Evolutionary conservation across 2,888 invertebrate genomes (phyloP), one percentile per base, ranked within the genome.

Genomic region (Harpagoxenus sublaevis): DNA sequence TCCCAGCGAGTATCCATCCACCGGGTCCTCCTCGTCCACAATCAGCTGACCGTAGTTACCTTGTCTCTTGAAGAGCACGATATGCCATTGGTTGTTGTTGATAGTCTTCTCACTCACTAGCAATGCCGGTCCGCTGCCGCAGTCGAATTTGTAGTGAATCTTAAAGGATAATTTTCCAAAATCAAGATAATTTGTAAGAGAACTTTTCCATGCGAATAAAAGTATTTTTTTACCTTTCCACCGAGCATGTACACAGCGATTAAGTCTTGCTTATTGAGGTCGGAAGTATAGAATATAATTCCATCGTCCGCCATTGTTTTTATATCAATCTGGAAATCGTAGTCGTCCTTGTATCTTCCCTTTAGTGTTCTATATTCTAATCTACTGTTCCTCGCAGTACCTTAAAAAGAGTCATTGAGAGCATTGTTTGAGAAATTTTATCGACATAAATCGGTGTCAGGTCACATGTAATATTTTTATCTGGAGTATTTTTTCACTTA

Each of bases 41-140:
- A 96, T 95, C 62, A 98, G 94, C 90, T 96, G 96, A 10, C 98
- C 98, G 84, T 96, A 96, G 0, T 96, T 96, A 2, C 95, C 96
- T 55, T 96, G 96, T 51, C 98, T 96, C 31, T 96, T 96, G 91
- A 98, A 96, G 15, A 96, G 96, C 0, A 97, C 96, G 0, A 96
- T 96, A 94, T 99, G 98, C 98, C 98, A 99, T 71, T 96, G 95
- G 0, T 97, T 97, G 93, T 98, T 98, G 92, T 97, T 97, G 91
- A 97, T 97, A 3, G 95, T 95, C 15, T 94, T 94, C 0, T 95
- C 92, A 0, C 97, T 97, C 12, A 95, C 94, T 0, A 98, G 95
- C 0, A 95, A 92, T 0, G 96, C 96, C 0, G 96, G 95, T 8
- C 97, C 97, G 0, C 96, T 96, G 31, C 98, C 98, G 92, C 97